A percentile compares a stretch with the other conserved stretches of the same genome.
These are phyloP conservation scores for Coregonus clupeaformis DNA, from an alignment of 2,113 vertebrate species.

Conservation along the genomic window DNA sequence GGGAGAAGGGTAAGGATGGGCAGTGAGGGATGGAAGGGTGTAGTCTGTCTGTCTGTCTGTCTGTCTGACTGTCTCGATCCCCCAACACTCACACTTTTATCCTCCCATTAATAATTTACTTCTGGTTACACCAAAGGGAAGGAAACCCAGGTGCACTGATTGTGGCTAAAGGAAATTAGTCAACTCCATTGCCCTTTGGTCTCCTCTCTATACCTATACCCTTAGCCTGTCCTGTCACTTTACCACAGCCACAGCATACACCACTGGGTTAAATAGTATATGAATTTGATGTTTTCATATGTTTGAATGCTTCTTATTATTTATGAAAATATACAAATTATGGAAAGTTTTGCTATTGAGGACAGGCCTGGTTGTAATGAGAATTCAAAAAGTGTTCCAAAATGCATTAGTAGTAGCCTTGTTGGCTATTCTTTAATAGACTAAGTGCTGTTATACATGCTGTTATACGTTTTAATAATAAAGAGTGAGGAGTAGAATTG, in stretches of 20 bases:
- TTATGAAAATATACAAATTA: neutral
- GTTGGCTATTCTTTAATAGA: too few species aligned
- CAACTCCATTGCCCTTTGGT: slow-evolving; percentile 49
- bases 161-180: slow-evolving; percentile 72
- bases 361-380: neutral
- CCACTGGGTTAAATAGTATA: neutral
- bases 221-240: slow-evolving; percentile 26
- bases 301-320: neutral
- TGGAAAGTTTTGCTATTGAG: neutral
- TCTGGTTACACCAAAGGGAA: slow-evolving; percentile 79
- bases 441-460: neutral
- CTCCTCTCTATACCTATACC: neutral
- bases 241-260: slow-evolving; percentile 6
- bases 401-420: too few species aligned
- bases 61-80: slow-evolving; percentile 69
- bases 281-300: neutral
- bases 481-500: neutral
- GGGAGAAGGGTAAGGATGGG: slow-evolving; percentile 15
- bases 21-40: slow-evolving; percentile 8
- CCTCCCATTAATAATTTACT: slow-evolving; percentile 80
- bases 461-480: neutral
- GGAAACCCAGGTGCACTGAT: slow-evolving; percentile 75
- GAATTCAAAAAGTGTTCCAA: too few species aligned
- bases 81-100: slow-evolving; percentile 75
- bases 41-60: slow-evolving; percentile 1